Conservation (phyloP, 2,888 invertebrate genomes). For the Plagodis pulveraria region DNA sequence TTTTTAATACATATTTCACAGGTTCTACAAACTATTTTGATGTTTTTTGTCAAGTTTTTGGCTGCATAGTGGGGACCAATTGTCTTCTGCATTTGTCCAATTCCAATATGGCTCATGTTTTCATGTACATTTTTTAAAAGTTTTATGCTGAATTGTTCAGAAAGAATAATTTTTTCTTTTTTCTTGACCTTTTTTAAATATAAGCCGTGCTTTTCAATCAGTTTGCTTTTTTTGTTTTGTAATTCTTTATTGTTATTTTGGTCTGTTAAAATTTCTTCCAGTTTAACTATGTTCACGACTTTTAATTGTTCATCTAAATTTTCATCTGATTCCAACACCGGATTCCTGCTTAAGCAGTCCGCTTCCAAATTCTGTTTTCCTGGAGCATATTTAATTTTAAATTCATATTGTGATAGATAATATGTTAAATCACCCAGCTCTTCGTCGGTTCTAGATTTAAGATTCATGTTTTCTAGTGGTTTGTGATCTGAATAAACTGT, state of each 20-base stretch:
- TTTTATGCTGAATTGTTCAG: background rate
- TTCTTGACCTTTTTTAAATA: background rate
- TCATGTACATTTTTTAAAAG: constrained; percentile 1
- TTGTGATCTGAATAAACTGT: constrained; percentile 10
- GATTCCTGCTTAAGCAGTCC: background rate
- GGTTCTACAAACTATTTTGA: no score
- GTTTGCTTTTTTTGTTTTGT: background rate
- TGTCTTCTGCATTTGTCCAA: no score
- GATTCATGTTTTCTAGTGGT: constrained; percentile 39
- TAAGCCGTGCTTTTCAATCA: background rate
- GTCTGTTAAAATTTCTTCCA: no score
- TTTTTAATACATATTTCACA: no score
- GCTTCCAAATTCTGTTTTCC: background rate
- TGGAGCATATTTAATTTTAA: no score
- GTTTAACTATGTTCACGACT: background rate
- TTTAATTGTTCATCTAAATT: background rate
- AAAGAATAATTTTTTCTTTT: constrained; percentile 2
- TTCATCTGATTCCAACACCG: background rate
- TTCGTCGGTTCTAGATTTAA: no score
- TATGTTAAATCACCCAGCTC: no score
- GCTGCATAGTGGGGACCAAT: no score
- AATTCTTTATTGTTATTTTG: no score
- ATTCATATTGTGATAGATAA: no score
- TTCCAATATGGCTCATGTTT: background rate
- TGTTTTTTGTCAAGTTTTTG: no score